These are phyloP conservation scores for Euborellia annulipes DNA, from an alignment of 1,140 invertebrate species.

Conservation along the genomic window DNA sequence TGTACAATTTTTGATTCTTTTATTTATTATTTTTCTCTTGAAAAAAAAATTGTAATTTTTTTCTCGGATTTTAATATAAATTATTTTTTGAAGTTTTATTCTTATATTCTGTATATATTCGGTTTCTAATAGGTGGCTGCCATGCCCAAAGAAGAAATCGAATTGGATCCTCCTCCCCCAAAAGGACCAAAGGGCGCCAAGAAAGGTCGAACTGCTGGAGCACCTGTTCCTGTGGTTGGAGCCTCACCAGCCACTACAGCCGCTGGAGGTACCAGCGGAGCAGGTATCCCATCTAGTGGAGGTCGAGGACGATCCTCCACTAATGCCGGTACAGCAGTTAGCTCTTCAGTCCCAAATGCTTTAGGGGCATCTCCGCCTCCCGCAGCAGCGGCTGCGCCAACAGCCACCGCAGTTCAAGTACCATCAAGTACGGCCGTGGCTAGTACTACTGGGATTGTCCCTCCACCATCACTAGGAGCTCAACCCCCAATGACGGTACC, in stretches of 20 bases:
- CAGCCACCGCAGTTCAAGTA: slow-evolving; percentile 3
- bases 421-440: slow-evolving; percentile 10
- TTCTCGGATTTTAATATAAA: too few species aligned
- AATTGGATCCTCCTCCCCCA: slow-evolving; percentile 51
- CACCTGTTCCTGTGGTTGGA: slow-evolving; percentile 22
- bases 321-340: slow-evolving; percentile 24
- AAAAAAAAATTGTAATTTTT: too few species aligned
- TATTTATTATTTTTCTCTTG: too few species aligned
- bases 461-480: slow-evolving; percentile 33
- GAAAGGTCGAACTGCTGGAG: slow-evolving; percentile 28
- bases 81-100: too few species aligned
- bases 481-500: slow-evolving; percentile 34
- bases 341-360: slow-evolving; percentile 29
- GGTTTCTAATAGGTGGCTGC: slow-evolving; percentile 59
- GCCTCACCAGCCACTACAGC: slow-evolving; percentile 23
- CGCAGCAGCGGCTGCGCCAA: slow-evolving; percentile 9
- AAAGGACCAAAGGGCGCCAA: slow-evolving; percentile 55
- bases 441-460: slow-evolving; percentile 27
- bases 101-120: too few species aligned
- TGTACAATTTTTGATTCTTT: too few species aligned
- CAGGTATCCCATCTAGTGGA: slow-evolving; percentile 1
- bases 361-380: slow-evolving; percentile 8
- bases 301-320: slow-evolving; percentile 16
- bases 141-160: slow-evolving; percentile 84
- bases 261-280: slow-evolving; percentile 24